Base-by-base conservation (phyloP, 92 coral and sea anemone species). In the Phenganax stokvisi region DNA sequence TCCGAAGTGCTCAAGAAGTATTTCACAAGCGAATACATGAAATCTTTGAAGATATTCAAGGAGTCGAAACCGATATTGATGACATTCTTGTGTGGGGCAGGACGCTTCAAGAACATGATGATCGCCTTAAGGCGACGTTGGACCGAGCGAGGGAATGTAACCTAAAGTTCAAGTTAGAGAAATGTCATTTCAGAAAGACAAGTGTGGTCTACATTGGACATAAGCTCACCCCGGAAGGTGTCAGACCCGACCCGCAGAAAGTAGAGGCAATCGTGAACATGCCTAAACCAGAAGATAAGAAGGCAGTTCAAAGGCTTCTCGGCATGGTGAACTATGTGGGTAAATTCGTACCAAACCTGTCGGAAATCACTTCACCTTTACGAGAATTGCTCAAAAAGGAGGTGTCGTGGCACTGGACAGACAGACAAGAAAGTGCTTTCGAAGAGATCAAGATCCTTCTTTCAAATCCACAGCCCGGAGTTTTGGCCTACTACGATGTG, bases 331-430 rank as follows among this genome's bases (percentile, higher is more conserved):
- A 66, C 15, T 66, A 66, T 47, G 51, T 66, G 7, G 47, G 20
- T 1, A 66, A 66, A 66, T 66, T 68, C 73, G 6, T 37, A 68
- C 73, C 73, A 7, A 68, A 68, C 37, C 7, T 68, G 53, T 68
- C 73, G 0, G 54, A 30, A 68, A 68, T 68, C 37, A 68, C n/a
- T 6, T 30, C 53, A 28, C 73, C 73, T 30, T 6, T 68, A 9
- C 1, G 72, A 13, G 72, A 66, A 6, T 13, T 66, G 72, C 47
- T 66, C 8, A 66, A 66, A 15, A 66, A 66, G 10, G 72, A 25
- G 1, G 72, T 66, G 30, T 25, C 10, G 47, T 30, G 13, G 47
- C 9, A 66, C 10, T 66, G 72, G 72, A 9, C 51, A 16, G 51
- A 30, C 8, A 30, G 51, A 66, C 72, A 66, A 7, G 72, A 9